A percentile compares a stretch with the other conserved stretches of the same genome.
phyloP scores from a whole-genome alignment of 2,888 invertebrate genomes.

The Cryptocheilus praepositus region DNA sequence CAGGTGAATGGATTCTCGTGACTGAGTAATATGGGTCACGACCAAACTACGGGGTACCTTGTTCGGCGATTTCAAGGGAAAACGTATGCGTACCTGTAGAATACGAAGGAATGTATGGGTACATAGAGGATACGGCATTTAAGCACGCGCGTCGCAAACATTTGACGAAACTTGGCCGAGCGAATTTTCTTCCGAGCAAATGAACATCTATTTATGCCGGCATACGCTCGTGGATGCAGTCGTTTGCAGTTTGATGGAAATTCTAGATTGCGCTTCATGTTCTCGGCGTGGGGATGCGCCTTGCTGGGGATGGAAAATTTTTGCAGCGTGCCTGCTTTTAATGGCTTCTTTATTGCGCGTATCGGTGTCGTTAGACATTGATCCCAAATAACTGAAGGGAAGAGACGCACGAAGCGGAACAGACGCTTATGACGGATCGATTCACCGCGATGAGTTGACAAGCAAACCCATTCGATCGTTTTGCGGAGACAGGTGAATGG shows the following conservation, averaged over 20 bases:
- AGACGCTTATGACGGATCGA: no score
- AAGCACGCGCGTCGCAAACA: slow-evolving; percentile 46
- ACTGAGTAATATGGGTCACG: slow-evolving; percentile 16
- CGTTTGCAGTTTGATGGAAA: neutral
- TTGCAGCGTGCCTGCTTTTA: no score
- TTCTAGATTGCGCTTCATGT: neutral
- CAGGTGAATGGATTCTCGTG: neutral
- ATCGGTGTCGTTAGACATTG: no score
- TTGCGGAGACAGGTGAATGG: slow-evolving; percentile 3
- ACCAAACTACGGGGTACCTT: neutral
- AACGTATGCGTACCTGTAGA: slow-evolving; percentile 52
- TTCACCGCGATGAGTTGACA: slow-evolving; percentile 8
- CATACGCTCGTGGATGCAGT: slow-evolving; percentile 3
- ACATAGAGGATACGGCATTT: slow-evolving; percentile 45
- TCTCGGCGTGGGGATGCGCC: neutral
- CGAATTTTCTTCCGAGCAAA: no score
- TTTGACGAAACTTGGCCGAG: slow-evolving; percentile 34
- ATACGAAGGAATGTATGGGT: slow-evolving; percentile 42
- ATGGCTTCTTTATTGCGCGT: no score
- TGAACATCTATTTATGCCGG: slow-evolving; percentile 7
- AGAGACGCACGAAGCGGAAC: no score
- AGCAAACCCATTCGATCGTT: slow-evolving; percentile 25
- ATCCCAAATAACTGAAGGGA: no score
- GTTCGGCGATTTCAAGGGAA: neutral
- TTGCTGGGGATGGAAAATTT: neutral